phyloP scores from a whole-genome alignment of 2,113 vertebrate species.

The Stigmatopora nigra region DNA sequence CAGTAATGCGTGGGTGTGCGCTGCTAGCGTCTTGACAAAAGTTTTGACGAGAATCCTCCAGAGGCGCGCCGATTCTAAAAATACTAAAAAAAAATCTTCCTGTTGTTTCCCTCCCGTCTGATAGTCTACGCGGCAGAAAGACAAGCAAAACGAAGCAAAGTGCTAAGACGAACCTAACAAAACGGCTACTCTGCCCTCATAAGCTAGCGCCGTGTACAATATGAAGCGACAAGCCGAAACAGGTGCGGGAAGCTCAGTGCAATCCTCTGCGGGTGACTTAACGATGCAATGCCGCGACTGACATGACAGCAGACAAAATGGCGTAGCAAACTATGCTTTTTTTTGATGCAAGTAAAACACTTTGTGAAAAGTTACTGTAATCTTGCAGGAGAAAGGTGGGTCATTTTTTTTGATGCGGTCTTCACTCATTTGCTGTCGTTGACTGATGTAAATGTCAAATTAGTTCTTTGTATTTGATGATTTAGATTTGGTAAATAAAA shows the following conservation, averaged over 20 bases:
- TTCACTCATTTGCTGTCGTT: conserved; percentile 8
- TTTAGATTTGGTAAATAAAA: too few species aligned
- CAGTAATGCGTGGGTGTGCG: conserved; percentile 21
- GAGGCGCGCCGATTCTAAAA: conserved; percentile 61
- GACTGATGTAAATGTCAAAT: too few species aligned
- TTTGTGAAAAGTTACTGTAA: conserved; percentile 54
- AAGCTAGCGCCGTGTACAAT: conserved; percentile 16
- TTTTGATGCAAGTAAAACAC: conserved; percentile 29
- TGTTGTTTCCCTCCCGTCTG: conserved; percentile 47
- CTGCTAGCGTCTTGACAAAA: conserved; percentile 29
- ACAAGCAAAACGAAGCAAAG: conserved; percentile 15
- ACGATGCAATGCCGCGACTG: conserved; percentile 47
- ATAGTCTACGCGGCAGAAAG: conserved; percentile 30
- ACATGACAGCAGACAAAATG: conserved; percentile 46
- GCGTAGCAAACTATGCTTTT: conserved; percentile 24
- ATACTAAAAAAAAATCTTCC: conserved; percentile 54
- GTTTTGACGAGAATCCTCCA: conserved; percentile 60
- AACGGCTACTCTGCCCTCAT: conserved; percentile 9
- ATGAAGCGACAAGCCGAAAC: conserved; percentile 34
- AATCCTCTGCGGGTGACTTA: conserved; percentile 29
- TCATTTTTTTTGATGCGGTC: conserved; percentile 64
- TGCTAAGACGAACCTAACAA: conserved; percentile 12
- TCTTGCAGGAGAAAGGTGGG: conserved; percentile 58
- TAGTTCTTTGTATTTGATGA: too few species aligned
- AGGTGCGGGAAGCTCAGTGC: conserved; percentile 40